phyloP scores from a whole-genome alignment of 2,113 vertebrate genomes.

The Hoplias malabaricus region DNA sequence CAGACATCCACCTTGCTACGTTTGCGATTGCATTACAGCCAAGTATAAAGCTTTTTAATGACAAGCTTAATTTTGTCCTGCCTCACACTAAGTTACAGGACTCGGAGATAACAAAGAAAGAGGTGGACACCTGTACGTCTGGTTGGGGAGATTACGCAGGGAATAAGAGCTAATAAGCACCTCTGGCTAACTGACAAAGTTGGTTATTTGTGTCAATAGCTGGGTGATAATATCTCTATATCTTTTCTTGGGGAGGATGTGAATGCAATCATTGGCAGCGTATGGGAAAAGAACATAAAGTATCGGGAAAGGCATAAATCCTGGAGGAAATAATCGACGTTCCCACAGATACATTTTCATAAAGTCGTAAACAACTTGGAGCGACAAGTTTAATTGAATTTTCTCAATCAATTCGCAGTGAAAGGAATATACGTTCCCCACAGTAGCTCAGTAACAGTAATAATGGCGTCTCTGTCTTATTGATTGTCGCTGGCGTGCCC shows the following conservation, averaged over 20 bases:
- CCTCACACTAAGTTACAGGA: not conserved
- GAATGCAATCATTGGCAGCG: constrained; percentile 15
- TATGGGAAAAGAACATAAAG: constrained; percentile 14
- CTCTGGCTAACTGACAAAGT: constrained; percentile 1
- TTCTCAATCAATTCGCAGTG: constrained; percentile 50
- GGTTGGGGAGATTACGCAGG: not conserved
- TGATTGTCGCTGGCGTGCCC: constrained; percentile 41
- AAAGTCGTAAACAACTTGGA: constrained; percentile 44
- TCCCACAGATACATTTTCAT: constrained; percentile 44
- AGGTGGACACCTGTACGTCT: not conserved
- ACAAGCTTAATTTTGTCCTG: constrained; percentile 37
- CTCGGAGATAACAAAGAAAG: not conserved
- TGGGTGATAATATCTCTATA: constrained; percentile 4
- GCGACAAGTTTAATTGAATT: constrained; percentile 54
- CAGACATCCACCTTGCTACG: constrained; percentile 10
- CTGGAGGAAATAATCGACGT: constrained; percentile 16
- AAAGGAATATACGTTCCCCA: constrained; percentile 33
- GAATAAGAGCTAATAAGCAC: not conserved
- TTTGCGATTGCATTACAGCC: constrained; percentile 33
- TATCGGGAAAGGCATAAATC: constrained; percentile 5
- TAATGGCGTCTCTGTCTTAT: constrained; percentile 48
- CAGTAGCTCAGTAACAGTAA: constrained; percentile 45
- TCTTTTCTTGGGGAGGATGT: not conserved
- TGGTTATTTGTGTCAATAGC: not conserved
- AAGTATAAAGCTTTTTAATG: constrained; percentile 38